Evolutionary conservation across 2,797 vertebrate species (phyloP), one percentile per base, ranked within the genome.

Genomic region (Oceanodroma leucorhoa): DNA sequence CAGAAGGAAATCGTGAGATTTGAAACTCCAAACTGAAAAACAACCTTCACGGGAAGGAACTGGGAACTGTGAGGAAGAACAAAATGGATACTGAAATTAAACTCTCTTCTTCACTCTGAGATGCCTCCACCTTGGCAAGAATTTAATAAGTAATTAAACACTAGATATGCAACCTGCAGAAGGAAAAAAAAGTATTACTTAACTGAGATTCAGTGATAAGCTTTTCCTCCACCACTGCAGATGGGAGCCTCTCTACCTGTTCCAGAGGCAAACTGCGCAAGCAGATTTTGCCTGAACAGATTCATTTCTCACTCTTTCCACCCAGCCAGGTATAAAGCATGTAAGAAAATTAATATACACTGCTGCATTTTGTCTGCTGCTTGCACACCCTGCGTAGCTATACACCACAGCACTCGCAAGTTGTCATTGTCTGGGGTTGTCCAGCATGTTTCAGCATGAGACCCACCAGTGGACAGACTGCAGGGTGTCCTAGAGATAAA

Each of bases 51-150:
- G 1, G 40, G 16, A 84, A 87, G 36, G 7, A 69, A 34, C 2
- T 53, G 20, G 46, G 38, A 60, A 67, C 11, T 48, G 9, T 4
- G 30, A 95, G 9, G 22, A 84, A 51, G 16, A 80, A 30, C 7
- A 65, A 89, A 79, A 87, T 30, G 6, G 27, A 17, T 70, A n/a
- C 12, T 36, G 29, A 93, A 85, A 85, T 60, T 16, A 65, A 94
- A 70, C 5, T 45, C 5, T 46, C 10, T 40, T 89, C 11, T 48
- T 89, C 27, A 27, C 4, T 79, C 51, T 46, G 16, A 57, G 27
- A 22, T 62, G 6, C 5, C 24, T 55, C 14, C 30, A 36, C 3
- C 6, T 77, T 62, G 40, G n/a, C 48, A 80, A 82, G 22, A 66
- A 72, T 34, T 64, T 57, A 2, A 40, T 72, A 87, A 38, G 16